Evolutionary conservation across 2,888 invertebrate species (phyloP), one percentile per base, ranked within the genome.

Genomic region (Hemistola chrysoprasaria): DNA sequence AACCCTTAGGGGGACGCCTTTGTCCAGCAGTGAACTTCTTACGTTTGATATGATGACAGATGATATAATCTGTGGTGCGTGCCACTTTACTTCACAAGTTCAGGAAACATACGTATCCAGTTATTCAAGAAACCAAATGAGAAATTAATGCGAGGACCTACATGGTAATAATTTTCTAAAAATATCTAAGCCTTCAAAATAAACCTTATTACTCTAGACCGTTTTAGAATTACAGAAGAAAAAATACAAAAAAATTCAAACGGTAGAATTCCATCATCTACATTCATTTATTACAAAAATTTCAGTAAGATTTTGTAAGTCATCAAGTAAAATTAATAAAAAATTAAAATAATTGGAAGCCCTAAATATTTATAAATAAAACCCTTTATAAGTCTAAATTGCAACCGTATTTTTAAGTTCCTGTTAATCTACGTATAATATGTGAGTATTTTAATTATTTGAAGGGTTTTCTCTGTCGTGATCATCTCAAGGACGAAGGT

Each of bases 301-400:
- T 35, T 44, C 34, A 44, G 29, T 44, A 16, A n/a, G 16, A 31
- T 39, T 44, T 44, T 44, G 38, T 44, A 44, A 22, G 34, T 28
- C 43, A 41, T 24, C 29, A 22, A 42, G 36, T 36, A 44, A 44
- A 44, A 44, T 20, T 34, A 44, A 11, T 38, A 38, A 44, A 44
- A 44, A 44, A 44, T 0, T 43, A 33, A 44, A 44, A 44, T 34
- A 44, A 30, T 34, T 35, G 16, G 38, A 44, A 44, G 38, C 30
- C 26, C 29, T 44, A 44, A 44, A 44, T 38, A 44, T 31, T 20
- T 21, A 27, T 21, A 4, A 28, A 16, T 11, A 30, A 5, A 8
- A 27, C 11, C n/a, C 1, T 5, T 28, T 40, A 29, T 16, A 23
- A 8, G 22, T 11, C 29, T 29, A 28, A 36, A 31, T 42, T 37